phyloP scores from a whole-genome alignment of 2,888 invertebrate species.

The Marronus borbonicus region DNA sequence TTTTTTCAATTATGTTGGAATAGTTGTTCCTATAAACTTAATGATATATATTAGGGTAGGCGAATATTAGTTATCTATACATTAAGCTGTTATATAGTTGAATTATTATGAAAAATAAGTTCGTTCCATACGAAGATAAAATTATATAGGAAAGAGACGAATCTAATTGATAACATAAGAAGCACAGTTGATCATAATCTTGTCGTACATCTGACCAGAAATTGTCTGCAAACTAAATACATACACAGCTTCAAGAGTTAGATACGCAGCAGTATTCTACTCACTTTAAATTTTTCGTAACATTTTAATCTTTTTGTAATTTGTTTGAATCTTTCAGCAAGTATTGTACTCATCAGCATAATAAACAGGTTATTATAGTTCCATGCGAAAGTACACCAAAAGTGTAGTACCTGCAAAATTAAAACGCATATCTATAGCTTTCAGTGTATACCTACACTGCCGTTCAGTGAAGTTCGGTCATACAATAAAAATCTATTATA shows the following conservation, averaged over 20 bases:
- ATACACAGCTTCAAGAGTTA: not conserved
- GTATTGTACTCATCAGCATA: slow-evolving; percentile 62
- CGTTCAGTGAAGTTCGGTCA: too few relatives aligned
- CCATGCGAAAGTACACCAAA: slow-evolving; percentile 62
- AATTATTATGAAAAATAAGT: slow-evolving; percentile 82
- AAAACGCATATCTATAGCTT: not conserved
- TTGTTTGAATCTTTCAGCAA: slow-evolving; percentile 64
- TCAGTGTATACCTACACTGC: too few relatives aligned
- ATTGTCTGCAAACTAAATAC: slow-evolving; percentile 29
- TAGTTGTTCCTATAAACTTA: slow-evolving; percentile 37
- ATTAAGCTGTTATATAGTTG: slow-evolving; percentile 79
- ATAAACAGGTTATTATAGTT: slow-evolving; percentile 65
- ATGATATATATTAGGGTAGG: not conserved
- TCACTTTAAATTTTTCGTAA: slow-evolving; percentile 55
- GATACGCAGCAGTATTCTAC: not conserved
- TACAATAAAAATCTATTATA: too few relatives aligned
- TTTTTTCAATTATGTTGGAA: slow-evolving; percentile 57
- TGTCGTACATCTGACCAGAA: slow-evolving; percentile 75
- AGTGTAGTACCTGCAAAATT: slow-evolving; percentile 60
- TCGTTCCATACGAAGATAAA: slow-evolving; percentile 78
- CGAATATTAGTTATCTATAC: slow-evolving; percentile 44
- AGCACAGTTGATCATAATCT: slow-evolving; percentile 77
- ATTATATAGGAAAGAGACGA: slow-evolving; percentile 77
- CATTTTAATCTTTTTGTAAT: slow-evolving; percentile 58
- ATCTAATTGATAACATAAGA: slow-evolving; percentile 76